Evolutionary conservation across 2,888 invertebrate genomes (phyloP), one percentile per base, ranked within the genome.

Genomic region (Malthinus flaveolus): DNA sequence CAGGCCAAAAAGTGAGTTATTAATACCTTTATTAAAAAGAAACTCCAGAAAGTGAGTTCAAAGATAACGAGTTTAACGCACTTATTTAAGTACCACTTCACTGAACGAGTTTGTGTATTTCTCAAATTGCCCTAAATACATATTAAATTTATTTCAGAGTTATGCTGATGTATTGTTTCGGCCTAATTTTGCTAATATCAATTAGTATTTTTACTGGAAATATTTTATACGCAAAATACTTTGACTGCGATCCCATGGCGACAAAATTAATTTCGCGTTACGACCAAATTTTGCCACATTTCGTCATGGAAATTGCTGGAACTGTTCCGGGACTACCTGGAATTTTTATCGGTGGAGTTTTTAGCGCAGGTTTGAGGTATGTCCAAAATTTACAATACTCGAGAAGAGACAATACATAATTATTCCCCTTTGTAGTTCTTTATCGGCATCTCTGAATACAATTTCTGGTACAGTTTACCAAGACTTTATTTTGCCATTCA

Each of bases 341-440:
- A 1, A 80, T 90, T 46, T 90, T 90, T 67, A 83, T 89, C 1
- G 87, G 89, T 15, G 85, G 89, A n/a, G 81, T 89, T 37, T 87
- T 89, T 66, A 87, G 87, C 68, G 88, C 89, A 0, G 87, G 88
- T 0, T 80, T 89, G 13, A 85, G 82, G 82, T 85, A 85, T 5
- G 23, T 5, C 23, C 2, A 23, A 23, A 23, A 23, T 23, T 5
- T 23, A 23, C 23, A 23, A 5, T 23, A 5, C 23, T n/a, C n/a
- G n/a, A n/a, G n/a, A n/a, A n/a, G n/a, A n/a, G n/a, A n/a, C n/a
- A n/a, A n/a, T n/a, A n/a, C 5, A 23, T 3, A 23, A 49, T 11
- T 13, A 13, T 15, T 7, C n/a, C n/a, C n/a, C 34, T 13, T 80
- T 79, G 50, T 73, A 86, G 87, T 45, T 84, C 87, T 37, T 83